Evolutionary conservation across 2,888 invertebrate genomes (phyloP).

Genomic region (Apamea anceps): DNA sequence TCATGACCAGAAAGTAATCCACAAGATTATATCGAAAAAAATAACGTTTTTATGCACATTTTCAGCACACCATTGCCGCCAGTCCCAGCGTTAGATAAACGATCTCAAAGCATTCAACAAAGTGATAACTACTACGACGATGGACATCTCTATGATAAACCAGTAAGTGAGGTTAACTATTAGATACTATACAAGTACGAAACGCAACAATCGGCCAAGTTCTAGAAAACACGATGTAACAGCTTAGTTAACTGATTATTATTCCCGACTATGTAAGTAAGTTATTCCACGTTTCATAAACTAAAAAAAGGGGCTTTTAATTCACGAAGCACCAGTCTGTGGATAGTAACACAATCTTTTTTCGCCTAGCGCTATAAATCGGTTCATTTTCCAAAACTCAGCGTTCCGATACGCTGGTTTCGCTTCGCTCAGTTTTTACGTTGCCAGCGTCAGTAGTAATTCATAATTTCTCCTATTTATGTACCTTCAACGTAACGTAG

Average conservation of each 20-base stretch:
- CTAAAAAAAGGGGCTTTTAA: neutral
- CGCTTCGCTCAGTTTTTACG: neutral
- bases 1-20: no score
- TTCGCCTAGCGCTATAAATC: neutral
- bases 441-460: neutral
- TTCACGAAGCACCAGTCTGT: neutral
- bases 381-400: neutral
- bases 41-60: neutral
- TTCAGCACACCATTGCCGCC: conserved; percentile 95
- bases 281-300: neutral
- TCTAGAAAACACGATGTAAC: neutral
- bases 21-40: no score
- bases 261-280: neutral
- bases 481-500: neutral
- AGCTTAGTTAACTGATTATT: neutral
- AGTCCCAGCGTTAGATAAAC: conserved; percentile 92
- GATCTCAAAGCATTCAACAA: conserved; percentile 90
- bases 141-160: conserved; percentile 94
- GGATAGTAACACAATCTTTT: neutral
- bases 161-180: conserved; percentile 84
- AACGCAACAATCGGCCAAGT: neutral
- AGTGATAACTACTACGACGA: conserved; percentile 89
- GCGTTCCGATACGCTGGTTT: neutral
- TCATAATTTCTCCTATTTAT: no score
- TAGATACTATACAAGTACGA: neutral